Conservation (phyloP, 2,113 vertebrate species). For the Tiliqua scincoides region DNA sequence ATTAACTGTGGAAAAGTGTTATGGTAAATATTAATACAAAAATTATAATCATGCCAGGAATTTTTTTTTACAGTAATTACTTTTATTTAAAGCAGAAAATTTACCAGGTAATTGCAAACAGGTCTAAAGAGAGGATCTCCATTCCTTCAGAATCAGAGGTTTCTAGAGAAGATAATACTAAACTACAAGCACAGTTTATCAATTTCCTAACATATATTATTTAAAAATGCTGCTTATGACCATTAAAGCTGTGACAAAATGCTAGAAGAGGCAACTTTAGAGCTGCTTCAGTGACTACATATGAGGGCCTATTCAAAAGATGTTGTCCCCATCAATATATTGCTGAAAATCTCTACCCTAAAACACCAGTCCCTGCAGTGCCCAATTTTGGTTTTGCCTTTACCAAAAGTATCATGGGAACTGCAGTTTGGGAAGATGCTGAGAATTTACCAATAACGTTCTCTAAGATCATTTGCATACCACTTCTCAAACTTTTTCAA, state of each 20-base stretch:
- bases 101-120: neutral
- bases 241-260: accelerated
- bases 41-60: slow-evolving; percentile 49
- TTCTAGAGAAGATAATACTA: accelerated
- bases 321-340: neutral
- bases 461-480: too few species aligned
- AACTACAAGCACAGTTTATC: neutral
- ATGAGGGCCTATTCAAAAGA: neutral
- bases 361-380: neutral
- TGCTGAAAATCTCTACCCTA: neutral
- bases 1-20: slow-evolving; percentile 53
- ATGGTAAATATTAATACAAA: slow-evolving; percentile 75
- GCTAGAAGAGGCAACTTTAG: neutral
- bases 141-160: accelerated
- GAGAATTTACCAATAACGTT: neutral
- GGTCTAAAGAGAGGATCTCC: neutral
- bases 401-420: neutral
- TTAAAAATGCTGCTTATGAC: neutral
- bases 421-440: neutral
- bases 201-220: accelerated
- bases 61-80: slow-evolving; percentile 28
- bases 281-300: neutral
- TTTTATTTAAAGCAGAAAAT: neutral
- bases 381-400: neutral
- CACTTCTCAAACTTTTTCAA: too few species aligned